Evolutionary conservation across 2,888 invertebrate genomes (phyloP).

Genomic region (Ophion ventricosus): DNA sequence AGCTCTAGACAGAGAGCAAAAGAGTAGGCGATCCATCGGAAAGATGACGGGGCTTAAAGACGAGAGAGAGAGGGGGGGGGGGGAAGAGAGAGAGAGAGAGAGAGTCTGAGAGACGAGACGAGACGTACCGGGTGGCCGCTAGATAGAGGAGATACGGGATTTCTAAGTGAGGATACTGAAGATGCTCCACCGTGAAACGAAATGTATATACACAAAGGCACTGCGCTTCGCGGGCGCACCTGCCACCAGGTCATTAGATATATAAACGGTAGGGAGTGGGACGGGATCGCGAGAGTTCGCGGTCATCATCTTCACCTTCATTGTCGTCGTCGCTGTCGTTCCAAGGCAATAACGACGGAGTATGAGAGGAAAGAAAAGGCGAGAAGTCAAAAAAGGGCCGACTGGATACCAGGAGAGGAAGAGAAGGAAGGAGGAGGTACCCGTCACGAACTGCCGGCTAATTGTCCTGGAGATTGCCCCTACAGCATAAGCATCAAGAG

Average conservation of each 20-base stretch:
- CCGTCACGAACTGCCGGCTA: constrained; percentile 82
- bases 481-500: constrained; percentile 69
- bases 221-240: constrained; percentile 74
- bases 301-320: constrained; percentile 56
- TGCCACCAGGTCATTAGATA: constrained; percentile 82
- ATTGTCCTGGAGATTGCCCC: constrained; percentile 82
- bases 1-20: constrained; percentile 38
- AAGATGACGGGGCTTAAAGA: constrained; percentile 14
- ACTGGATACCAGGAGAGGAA: constrained; percentile 4
- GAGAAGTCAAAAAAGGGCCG: constrained; percentile 52
- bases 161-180: constrained; percentile 18
- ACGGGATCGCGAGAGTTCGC: constrained; percentile 68
- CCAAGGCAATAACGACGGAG: constrained; percentile 54
- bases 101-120: constrained; percentile 62
- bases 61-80: constrained; percentile 53
- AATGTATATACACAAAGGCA: constrained; percentile 18
- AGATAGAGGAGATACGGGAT: constrained; percentile 41
- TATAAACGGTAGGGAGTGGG: constrained; percentile 80
- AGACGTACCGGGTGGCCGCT: constrained; percentile 61
- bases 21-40: not conserved
- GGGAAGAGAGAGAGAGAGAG: constrained; percentile 46
- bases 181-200: constrained; percentile 46
- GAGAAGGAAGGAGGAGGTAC: constrained; percentile 76
- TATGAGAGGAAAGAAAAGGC: constrained; percentile 41
- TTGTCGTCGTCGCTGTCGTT: constrained; percentile 41